Evolutionary conservation across 2,797 vertebrate genomes (phyloP).

Genomic region (Arnoldichthys spilopterus): DNA sequence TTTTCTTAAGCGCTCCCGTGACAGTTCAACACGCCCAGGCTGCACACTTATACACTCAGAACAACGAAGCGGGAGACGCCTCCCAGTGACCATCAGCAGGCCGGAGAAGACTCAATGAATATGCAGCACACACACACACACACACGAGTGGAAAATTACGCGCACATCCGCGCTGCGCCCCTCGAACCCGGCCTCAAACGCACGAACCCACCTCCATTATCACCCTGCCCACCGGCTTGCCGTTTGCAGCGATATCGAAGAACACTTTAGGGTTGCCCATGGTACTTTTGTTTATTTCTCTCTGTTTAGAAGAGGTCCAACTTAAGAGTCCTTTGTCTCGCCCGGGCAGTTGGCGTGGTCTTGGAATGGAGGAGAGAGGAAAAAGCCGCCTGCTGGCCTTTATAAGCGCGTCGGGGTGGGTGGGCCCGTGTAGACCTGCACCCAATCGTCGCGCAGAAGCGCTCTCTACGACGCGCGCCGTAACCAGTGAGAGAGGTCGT

Average conservation of each 20-base stretch:
- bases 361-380: constrained; percentile 35
- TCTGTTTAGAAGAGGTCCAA: background rate
- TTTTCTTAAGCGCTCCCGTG: too few relatives aligned
- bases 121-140: too few relatives aligned
- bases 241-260: constrained; percentile 77
- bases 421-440: background rate
- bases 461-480: background rate
- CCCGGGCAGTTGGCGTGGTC: background rate
- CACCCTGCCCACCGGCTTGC: constrained; percentile 69
- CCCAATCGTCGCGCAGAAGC: constrained; percentile 30
- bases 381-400: background rate
- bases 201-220: constrained; percentile 84
- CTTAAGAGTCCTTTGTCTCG: constrained; percentile 22
- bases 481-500: background rate
- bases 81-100: too few relatives aligned
- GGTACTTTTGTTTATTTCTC: background rate
- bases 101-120: background rate
- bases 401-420: constrained; percentile 19
- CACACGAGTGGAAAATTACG: constrained; percentile 32
- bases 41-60: too few relatives aligned
- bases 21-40: too few relatives aligned
- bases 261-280: constrained; percentile 78
- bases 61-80: too few relatives aligned
- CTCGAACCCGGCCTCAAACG: too few relatives aligned
- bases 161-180: background rate